These are phyloP conservation scores for Calameuta pallipes DNA, from an alignment of 2,888 invertebrate species.

Conservation along the genomic window DNA sequence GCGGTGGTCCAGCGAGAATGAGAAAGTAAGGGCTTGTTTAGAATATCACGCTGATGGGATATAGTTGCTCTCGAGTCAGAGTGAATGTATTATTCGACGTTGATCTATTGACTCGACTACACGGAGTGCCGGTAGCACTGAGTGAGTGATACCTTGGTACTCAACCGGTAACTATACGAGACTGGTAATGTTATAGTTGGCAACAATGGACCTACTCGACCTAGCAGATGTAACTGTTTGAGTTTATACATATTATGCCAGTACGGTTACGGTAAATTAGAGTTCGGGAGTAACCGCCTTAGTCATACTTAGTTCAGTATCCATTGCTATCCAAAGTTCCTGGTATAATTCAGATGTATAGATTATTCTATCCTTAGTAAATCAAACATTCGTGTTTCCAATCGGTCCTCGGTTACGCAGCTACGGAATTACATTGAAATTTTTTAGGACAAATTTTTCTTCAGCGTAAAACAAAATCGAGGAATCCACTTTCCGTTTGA, in stretches of 20 bases:
- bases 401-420: not conserved
- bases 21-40: not conserved
- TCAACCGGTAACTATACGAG: not conserved
- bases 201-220: not conserved
- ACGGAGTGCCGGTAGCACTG: not conserved
- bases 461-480: not conserved
- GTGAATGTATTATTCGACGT: not conserved
- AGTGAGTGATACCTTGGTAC: not conserved
- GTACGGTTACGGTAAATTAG: conserved; percentile 27
- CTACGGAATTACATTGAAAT: not conserved
- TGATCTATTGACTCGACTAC: not conserved
- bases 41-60: not conserved
- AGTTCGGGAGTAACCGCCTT: conserved; percentile 4
- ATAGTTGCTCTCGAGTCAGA: not conserved
- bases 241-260: conserved; percentile 30
- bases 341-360: not conserved
- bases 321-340: not conserved
- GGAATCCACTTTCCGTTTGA: not conserved
- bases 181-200: not conserved
- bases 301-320: not conserved
- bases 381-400: not conserved
- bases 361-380: not conserved
- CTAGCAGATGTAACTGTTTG: conserved; percentile 19
- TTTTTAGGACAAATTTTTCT: not conserved
- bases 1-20: not conserved